Percentiles rank a stretch among this genome's conserved stretches.
Conservation (phyloP, 2,113 vertebrate genomes). For the Anarhynchus alexandrinus region DNA sequence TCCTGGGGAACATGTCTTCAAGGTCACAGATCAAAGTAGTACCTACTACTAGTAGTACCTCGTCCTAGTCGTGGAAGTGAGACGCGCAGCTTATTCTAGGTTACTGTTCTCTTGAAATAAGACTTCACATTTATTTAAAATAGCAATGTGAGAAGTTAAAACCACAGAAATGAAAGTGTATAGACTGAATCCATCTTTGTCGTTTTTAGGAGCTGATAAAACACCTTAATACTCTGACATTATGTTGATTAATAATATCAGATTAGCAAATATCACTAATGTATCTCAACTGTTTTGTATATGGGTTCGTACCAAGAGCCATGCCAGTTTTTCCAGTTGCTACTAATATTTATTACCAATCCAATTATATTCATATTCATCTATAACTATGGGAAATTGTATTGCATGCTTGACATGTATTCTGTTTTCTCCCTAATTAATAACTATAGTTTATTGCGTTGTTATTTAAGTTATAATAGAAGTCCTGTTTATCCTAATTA, state of each 20-base stretch:
- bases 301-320: background rate
- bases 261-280: background rate
- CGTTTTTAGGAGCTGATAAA: background rate
- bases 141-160: background rate
- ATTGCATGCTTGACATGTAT: background rate
- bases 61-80: background rate
- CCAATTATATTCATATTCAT: background rate
- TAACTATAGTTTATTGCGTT: background rate
- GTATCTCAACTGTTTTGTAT: background rate
- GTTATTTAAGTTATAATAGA: background rate
- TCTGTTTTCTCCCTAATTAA: background rate
- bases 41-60: background rate
- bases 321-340: background rate
- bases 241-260: background rate
- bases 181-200: background rate
- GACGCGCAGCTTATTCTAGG: background rate
- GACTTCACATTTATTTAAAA: background rate
- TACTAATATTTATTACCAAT: background rate
- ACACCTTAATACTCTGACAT: background rate
- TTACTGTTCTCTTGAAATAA: background rate
- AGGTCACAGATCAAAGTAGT: background rate
- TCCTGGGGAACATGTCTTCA: background rate
- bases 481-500: background rate
- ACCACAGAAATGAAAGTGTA: background rate
- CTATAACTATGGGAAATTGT: background rate